Evolutionary conservation across 2,888 invertebrate genomes (phyloP), one percentile per base, ranked within the genome.

Genomic region (Busseola fusca): DNA sequence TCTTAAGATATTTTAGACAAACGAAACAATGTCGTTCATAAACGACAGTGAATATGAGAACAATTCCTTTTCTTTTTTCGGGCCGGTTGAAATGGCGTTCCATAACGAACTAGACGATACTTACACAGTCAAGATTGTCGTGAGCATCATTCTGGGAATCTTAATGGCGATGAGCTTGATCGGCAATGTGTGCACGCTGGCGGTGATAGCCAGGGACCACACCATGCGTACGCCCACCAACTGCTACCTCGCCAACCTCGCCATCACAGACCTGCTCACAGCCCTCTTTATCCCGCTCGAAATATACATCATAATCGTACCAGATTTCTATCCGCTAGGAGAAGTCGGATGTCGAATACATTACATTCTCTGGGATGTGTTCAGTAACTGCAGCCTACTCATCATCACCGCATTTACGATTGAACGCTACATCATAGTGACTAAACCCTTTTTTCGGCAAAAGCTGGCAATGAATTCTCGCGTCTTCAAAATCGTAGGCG

Each of bases 351-450:
- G 98, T 92, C 95, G 97, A 16, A 87, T 97, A 54, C 96, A 97
- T 86, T 97, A 97, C 69, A 96, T 98, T 64, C 96, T 98, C 0
- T 97, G 98, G 69, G 98, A 98, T 90, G 97, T 97, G n/a, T 96
- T 97, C 0, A 97, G 97, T 72, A 98, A 98, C 89, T 97, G 98
- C 16, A 98, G 98, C 9, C 97, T 98, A 0, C 94, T 98, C 40
- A 98, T 97, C 3, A 98, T 98, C 79, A 97, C 98, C 0, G 98
- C 98, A 0, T 98, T 98, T 90, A 98, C 98, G 0, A 96, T 98
- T 18, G 98, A 99, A 91, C 96, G 98, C 52, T 99, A 98, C 90
- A 96, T 98, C 21, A 98, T 98, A 9, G 97, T 98, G 64, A 97
- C 98, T 72, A 97, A 97, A 91, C 98, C 98, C 0, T 98, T 98